These are phyloP conservation scores for Cuculus canorus DNA, from an alignment of 2,797 vertebrate species.

Conservation along the genomic window DNA sequence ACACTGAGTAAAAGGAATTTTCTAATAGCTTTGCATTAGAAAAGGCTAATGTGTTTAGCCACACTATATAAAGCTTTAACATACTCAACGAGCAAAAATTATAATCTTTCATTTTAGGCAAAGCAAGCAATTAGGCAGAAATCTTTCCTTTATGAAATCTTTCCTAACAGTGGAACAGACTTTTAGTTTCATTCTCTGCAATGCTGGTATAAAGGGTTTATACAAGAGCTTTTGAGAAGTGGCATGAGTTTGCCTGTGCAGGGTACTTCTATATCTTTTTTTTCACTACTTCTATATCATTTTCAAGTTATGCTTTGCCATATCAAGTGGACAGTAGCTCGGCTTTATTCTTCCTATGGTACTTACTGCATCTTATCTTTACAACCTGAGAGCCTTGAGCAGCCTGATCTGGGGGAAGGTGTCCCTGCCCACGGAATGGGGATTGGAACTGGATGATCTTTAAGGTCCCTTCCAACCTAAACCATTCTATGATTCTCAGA, in stretches of 20 bases:
- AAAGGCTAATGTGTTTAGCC: not conserved
- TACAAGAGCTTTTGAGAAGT: not conserved
- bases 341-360: not conserved
- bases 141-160: not conserved
- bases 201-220: not conserved
- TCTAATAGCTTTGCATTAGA: not conserved
- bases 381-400: not conserved
- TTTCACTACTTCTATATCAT: not conserved
- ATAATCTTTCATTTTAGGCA: not conserved
- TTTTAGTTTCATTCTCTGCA: not conserved
- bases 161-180: not conserved
- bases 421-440: too few relatives aligned
- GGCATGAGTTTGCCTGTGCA: not conserved
- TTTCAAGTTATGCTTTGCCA: not conserved
- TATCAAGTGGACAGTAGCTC: not conserved
- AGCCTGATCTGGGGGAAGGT: too few relatives aligned
- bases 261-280: not conserved
- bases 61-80: not conserved
- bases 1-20: not conserved
- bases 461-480: too few relatives aligned
- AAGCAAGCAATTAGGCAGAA: not conserved
- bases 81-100: not conserved
- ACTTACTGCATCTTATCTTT: not conserved
- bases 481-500: too few relatives aligned
- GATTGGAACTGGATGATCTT: too few relatives aligned